Base-by-base conservation (phyloP, 2,113 vertebrate species). In the Dunckerocampus dactyliophorus region DNA sequence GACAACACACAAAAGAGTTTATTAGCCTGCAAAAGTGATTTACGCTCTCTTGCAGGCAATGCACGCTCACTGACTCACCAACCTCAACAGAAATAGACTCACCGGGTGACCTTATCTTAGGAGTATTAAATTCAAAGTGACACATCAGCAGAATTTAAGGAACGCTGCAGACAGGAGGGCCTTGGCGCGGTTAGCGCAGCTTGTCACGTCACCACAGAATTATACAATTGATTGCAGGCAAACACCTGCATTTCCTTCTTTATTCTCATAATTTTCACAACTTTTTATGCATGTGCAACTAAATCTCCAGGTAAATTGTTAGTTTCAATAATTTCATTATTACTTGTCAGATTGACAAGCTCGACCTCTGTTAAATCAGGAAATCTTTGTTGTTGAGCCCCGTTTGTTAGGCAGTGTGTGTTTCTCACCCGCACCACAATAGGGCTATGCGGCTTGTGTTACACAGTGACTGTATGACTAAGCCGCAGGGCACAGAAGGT, bases 51-150 rank as follows among this genome's bases (percentile, higher is more conserved):
- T n/a, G 48, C 20, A 62, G 54, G 59, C 28, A 45, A 42, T 34
- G 20, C 19, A 51, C 67, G 45, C 64, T 72, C 73, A 57, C 61
- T 22, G 52, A 55, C 52, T 55, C 17, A 13, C 54, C 54, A 21
- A 42, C n/a, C 63, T 76, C 68, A 64, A 77, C 82, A 74, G 50
- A 78, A 77, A 86, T 77, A 86, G 78, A 82, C 55, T 65, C 45
- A 56, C 37, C 34, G 63, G 48, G 62, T 87, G 78, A 87, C 82
- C 82, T 82, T 82, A 76, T 72, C 63, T 81, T 47, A 65, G 17
- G 47, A 62, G 77, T 74, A 76, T 79, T 83, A 77, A 76, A 82
- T 82, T 82, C 72, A 69, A 84, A 82, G 56, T 55, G 73, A 64
- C 56, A 39, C 61, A 64, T 84, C 60, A 79, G 72, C 74, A 78